A percentile compares a stretch with the other conserved stretches of the same genome.
Evolutionary conservation across 2,888 invertebrate genomes (phyloP).

Genomic region (Carterocephalus palaemon): DNA sequence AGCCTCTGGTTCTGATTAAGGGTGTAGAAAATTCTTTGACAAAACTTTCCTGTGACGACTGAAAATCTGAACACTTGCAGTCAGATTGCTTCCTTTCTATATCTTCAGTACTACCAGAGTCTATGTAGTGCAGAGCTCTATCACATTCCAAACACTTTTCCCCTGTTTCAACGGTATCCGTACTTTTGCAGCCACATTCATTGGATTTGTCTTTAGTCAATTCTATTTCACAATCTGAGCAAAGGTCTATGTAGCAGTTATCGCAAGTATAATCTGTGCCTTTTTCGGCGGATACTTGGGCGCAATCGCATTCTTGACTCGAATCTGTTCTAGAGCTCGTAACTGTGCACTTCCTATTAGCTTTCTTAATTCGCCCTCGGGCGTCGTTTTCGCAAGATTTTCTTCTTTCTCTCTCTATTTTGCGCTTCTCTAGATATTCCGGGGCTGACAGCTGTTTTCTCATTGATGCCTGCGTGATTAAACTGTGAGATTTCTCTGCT

Average conservation of each 20-base stretch:
- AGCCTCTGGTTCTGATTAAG: slow-evolving; percentile 64
- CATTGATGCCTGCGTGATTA: slow-evolving; percentile 79
- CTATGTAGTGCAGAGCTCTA: slow-evolving; percentile 62
- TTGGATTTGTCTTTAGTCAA: slow-evolving; percentile 46
- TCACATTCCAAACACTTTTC: slow-evolving; percentile 70
- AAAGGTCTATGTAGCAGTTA: slow-evolving; percentile 64
- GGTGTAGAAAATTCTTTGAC: slow-evolving; percentile 59
- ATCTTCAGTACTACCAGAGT: slow-evolving; percentile 62
- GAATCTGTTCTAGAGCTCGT: slow-evolving; percentile 48
- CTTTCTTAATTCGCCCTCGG: slow-evolving; percentile 79
- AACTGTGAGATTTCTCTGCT: slow-evolving; percentile 79
- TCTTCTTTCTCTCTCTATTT: slow-evolving; percentile 83
- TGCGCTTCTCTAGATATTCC: slow-evolving; percentile 92
- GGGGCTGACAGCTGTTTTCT: slow-evolving; percentile 90
- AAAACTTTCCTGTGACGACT: slow-evolving; percentile 72
- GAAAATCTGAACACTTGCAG: slow-evolving; percentile 68
- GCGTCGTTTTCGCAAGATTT: slow-evolving; percentile 81
- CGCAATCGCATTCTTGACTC: slow-evolving; percentile 60
- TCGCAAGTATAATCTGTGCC: slow-evolving; percentile 70
- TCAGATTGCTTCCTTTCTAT: slow-evolving; percentile 56
- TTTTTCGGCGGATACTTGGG: slow-evolving; percentile 62
- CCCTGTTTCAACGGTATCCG: slow-evolving; percentile 41
- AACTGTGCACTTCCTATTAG: slow-evolving; percentile 65
- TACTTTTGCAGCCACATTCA: slow-evolving; percentile 52
- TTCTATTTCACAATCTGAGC: slow-evolving; percentile 69